These are phyloP conservation scores for Triplophysa bombifrons DNA, from an alignment of 2,797 vertebrate species.

Conservation along the genomic window DNA sequence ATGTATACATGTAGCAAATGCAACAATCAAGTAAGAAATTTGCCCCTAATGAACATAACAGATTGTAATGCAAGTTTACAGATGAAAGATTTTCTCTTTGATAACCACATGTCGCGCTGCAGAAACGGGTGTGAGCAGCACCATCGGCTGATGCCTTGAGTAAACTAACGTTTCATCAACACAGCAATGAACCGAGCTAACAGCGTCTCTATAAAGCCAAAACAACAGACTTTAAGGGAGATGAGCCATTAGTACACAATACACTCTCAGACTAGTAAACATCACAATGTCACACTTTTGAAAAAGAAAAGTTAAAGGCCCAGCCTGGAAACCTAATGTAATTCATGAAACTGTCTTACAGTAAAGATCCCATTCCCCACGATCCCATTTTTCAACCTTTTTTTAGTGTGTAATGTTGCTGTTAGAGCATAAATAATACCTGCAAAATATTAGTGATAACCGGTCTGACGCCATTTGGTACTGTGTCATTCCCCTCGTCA, in stretches of 20 bases:
- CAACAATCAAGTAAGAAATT: not conserved
- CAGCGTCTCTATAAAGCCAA: constrained; percentile 17
- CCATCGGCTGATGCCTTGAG: constrained; percentile 10
- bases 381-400: no score
- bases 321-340: not conserved
- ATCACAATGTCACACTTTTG: constrained; percentile 34
- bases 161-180: constrained; percentile 36
- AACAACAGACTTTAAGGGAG: constrained; percentile 35
- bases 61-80: not conserved
- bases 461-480: no score
- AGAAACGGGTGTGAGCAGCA: constrained; percentile 8
- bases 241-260: constrained; percentile 38
- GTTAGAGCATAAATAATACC: no score
- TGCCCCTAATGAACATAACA: not conserved
- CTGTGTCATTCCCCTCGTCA: no score
- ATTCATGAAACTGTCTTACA: not conserved
- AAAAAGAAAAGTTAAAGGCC: not conserved
- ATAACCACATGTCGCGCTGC: not conserved
- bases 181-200: constrained; percentile 18
- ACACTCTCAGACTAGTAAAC: constrained; percentile 36
- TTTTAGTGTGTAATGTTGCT: no score
- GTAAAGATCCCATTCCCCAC: no score
- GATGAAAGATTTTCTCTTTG: not conserved
- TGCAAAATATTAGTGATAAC: no score
- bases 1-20: not conserved